Base-by-base conservation (phyloP, 2,888 invertebrate species). In the Erebia palarica region DNA sequence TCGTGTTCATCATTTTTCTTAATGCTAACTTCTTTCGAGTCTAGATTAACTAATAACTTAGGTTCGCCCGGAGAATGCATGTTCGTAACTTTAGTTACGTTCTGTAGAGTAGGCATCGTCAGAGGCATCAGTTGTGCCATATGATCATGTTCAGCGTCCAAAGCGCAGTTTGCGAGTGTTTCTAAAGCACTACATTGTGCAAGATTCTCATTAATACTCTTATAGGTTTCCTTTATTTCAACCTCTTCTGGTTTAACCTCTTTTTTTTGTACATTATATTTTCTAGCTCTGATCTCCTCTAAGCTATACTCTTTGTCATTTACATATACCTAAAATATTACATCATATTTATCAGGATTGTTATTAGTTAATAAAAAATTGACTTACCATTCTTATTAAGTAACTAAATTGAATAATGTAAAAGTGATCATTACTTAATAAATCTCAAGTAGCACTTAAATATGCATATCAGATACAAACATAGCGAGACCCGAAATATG, bases 271-370 rank as follows among this genome's bases (percentile, higher is more conserved):
- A 92, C 80, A 80, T 84, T 87, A 84, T 95, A 95, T 82, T 93
- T 93, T 78, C 93, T 90, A 73, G 96, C 95, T 80, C 95, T 93
- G 76, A 97, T 93, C 92, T 97, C 97, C 91, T 97, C 97, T 90
- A 97, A 95, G 83, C 96, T 96, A 86, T 94, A 95, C 91, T 97
- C 97, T 76, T 93, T 94, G 75, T 95, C 94, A 78, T 87, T 86
- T 74, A 90, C 86, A 82, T 94, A 94, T 60, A 93, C 94, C 94
- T 94, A 76, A 51, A 82, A 79, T n/a, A 9, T 55, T 55, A 59
- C 58, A 63, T 53, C 27, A 58, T 44, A 21, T 47, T 47, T 47
- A 47, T 47, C 13, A 47, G 13, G 36, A 36, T 27, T 27, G 27
- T 47, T 10, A 47, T 47, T 10, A 47, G 11, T 10, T 44, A 10